Base-by-base conservation (phyloP, 2,888 invertebrate genomes). In the Sarcophaga subvicina region DNA sequence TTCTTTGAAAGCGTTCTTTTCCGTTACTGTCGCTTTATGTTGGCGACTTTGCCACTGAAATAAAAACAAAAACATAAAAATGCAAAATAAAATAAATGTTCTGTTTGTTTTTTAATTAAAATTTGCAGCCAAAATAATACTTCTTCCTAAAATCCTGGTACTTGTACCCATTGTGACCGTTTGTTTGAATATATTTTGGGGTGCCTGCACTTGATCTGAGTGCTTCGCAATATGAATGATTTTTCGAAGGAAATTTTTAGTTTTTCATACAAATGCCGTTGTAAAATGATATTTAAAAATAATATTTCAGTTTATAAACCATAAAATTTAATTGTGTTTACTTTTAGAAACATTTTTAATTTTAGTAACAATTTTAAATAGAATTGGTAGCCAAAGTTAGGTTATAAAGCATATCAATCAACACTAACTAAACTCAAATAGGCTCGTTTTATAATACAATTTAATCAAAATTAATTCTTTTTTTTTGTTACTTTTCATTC, bases 21-120 rank as follows among this genome's bases (percentile, higher is more conserved):
- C 14, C 25, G 17, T 14, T 10, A 47, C 70, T 82, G 70, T 2
- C 20, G 49, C 12, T 82, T 22, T 54, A 12, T 64, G 54, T 75
- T 64, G 64, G 8, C 14, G 54, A 54, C 54, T 62, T 82, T 64
- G 22, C 22, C 54, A 54, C 22, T 17, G 22, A 54, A 62, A 49
- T n/a, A 69, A 49, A 75, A 49, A 75, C 37, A 8, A 20, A 47
- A 75, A 22, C 20, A 20, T 20, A 22, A 54, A 5, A 62, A 62
- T 67, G 54, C 22, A 37, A 14, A 75, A 75, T 59, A 69, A 70
- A 47, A 78, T 84, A 87, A 78, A 87, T 84, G 62, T 85, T 84
- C 25, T 84, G 66, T 84, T 87, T 84, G 78, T 76, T 76, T 84
- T 86, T 84, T 87, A 87, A 87, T 87, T 87, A 87, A 87, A 87